Conservation (phyloP, 2,113 vertebrate genomes). For the Oreochromis spilurus region DNA sequence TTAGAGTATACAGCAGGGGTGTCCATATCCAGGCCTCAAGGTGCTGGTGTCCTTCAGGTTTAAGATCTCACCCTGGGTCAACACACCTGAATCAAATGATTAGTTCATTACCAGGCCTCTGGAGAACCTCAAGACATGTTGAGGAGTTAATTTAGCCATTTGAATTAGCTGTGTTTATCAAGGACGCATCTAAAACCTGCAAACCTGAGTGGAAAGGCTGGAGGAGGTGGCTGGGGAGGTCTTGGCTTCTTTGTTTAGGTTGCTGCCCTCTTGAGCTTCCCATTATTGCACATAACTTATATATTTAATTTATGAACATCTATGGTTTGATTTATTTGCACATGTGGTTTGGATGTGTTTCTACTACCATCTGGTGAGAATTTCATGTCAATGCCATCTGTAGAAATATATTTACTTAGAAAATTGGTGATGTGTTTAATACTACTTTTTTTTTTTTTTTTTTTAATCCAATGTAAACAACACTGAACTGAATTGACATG, state of each 20-base stretch:
- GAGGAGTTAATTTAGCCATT: too few species aligned
- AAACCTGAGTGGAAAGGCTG: too few species aligned
- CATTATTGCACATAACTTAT: too few species aligned
- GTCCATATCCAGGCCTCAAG: accelerated
- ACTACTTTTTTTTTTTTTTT: not conserved
- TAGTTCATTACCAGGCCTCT: not conserved
- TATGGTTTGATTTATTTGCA: too few species aligned
- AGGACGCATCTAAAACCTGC: not conserved
- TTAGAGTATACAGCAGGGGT: not conserved
- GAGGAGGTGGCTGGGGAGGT: too few species aligned
- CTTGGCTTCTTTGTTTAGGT: too few species aligned
- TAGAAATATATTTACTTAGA: not conserved
- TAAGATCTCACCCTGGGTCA: not conserved
- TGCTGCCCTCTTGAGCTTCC: too few species aligned
- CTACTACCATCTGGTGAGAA: too few species aligned
- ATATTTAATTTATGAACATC: too few species aligned
- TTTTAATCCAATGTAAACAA: not conserved
- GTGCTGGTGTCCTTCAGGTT: not conserved
- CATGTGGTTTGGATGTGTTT: too few species aligned
- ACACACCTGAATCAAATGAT: not conserved
- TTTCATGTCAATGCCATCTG: not conserved
- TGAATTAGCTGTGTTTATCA: not conserved
- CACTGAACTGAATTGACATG: not conserved
- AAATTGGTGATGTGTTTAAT: accelerated
- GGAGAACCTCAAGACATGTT: too few species aligned